These are phyloP conservation scores for Puffinus mauretanicus DNA, from an alignment of 2,113 vertebrate species.

Conservation along the genomic window DNA sequence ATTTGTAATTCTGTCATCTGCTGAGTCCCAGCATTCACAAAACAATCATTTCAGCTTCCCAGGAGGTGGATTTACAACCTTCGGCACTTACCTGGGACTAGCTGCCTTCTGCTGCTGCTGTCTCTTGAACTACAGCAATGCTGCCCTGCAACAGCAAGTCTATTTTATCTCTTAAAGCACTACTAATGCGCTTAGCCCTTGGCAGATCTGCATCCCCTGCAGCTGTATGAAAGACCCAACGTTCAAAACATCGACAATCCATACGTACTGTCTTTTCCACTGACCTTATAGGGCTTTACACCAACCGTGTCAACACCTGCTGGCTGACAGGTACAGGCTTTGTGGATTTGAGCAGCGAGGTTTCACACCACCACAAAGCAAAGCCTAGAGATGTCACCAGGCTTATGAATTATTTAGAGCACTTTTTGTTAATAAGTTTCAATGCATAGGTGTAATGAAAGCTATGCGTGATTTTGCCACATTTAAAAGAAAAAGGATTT, in stretches of 20 bases:
- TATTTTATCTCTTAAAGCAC: background rate
- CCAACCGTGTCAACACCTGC: background rate
- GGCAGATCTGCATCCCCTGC: background rate
- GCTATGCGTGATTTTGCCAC: accelerated
- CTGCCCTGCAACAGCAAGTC: background rate
- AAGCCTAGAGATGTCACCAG: background rate
- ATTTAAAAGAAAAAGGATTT: background rate
- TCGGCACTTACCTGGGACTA: background rate
- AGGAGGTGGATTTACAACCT: background rate
- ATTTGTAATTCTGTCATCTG: background rate
- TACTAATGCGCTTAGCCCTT: accelerated
- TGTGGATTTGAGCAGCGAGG: background rate
- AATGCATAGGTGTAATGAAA: background rate
- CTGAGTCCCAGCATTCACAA: background rate
- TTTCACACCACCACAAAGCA: background rate
- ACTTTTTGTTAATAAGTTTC: background rate
- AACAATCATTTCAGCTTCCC: background rate
- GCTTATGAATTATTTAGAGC: background rate
- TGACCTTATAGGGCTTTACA: background rate
- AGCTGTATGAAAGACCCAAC: background rate
- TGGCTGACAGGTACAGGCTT: background rate
- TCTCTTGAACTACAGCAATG: background rate
- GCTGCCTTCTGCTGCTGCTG: background rate
- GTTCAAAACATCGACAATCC: background rate
- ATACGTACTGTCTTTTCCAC: background rate